These are phyloP conservation scores for Alloscopus bannaensis DNA, from an alignment of 2,888 invertebrate genomes.

Conservation along the genomic window DNA sequence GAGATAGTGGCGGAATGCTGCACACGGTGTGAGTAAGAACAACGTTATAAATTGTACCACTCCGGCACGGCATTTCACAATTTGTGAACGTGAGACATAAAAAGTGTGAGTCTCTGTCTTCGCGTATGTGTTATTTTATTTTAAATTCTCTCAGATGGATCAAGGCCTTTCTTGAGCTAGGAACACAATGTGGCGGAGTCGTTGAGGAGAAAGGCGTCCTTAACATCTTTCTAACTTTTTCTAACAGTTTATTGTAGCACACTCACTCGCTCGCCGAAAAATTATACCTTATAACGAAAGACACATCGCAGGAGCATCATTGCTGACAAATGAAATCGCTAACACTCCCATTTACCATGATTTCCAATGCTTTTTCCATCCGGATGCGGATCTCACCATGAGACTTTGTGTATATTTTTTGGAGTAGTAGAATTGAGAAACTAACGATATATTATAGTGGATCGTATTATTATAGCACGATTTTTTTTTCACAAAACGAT, in stretches of 20 bases:
- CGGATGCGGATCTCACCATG: too few species aligned
- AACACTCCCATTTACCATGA: slow-evolving; percentile 50
- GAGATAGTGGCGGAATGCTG: background rate
- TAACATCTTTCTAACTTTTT: slow-evolving; percentile 8
- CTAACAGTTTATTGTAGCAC: too few species aligned
- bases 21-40: background rate
- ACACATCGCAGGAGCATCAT: slow-evolving; percentile 17
- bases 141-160: slow-evolving; percentile 17
- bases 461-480: too few species aligned
- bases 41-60: background rate
- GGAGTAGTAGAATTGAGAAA: too few species aligned
- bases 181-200: background rate
- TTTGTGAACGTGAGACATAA: background rate
- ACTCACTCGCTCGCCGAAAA: too few species aligned
- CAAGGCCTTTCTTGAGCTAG: slow-evolving; percentile 8
- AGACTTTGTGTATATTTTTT: too few species aligned
- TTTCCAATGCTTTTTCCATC: slow-evolving; percentile 7
- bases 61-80: background rate
- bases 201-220: background rate
- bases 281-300: slow-evolving; percentile 14
- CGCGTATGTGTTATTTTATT: background rate
- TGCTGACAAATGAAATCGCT: slow-evolving; percentile 57
- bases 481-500: too few species aligned
- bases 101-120: background rate
- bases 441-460: too few species aligned